Evolutionary conservation across 1,140 invertebrate species (phyloP).

Genomic region (Ceratitis capitata): DNA sequence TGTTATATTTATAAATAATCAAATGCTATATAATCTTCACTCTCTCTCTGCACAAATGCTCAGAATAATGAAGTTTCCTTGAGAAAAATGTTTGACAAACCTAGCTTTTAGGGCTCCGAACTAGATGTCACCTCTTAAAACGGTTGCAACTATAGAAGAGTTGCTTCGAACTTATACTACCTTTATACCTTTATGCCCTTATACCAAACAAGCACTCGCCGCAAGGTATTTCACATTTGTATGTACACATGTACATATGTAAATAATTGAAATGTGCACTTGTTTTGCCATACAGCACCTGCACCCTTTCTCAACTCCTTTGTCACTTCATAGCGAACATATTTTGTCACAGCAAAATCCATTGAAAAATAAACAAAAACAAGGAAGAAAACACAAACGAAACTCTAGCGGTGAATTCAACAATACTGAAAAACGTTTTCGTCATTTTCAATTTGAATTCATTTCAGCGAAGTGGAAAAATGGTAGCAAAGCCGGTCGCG

Average conservation of each 20-base stretch:
- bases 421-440: background rate
- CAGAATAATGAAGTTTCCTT: too few species aligned
- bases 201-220: too few species aligned
- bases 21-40: too few species aligned
- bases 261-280: background rate
- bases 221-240: background rate
- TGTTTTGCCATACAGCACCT: background rate
- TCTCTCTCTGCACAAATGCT: too few species aligned
- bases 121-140: too few species aligned
- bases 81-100: too few species aligned
- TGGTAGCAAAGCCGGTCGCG: background rate
- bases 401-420: background rate
- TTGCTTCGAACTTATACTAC: too few species aligned
- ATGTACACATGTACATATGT: background rate
- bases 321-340: conserved; percentile 4
- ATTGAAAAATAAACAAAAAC: conserved; percentile 27
- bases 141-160: too few species aligned
- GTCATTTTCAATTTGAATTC: conserved; percentile 8
- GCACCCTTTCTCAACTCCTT: too few species aligned
- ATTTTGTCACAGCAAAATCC: conserved; percentile 29
- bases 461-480: background rate
- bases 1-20: too few species aligned
- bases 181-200: too few species aligned
- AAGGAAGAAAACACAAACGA: background rate
- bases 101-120: too few species aligned